Evolutionary conservation across 1,140 invertebrate genomes (phyloP), one percentile per base, ranked within the genome.

Genomic region (Scaptomyza hsui): DNA sequence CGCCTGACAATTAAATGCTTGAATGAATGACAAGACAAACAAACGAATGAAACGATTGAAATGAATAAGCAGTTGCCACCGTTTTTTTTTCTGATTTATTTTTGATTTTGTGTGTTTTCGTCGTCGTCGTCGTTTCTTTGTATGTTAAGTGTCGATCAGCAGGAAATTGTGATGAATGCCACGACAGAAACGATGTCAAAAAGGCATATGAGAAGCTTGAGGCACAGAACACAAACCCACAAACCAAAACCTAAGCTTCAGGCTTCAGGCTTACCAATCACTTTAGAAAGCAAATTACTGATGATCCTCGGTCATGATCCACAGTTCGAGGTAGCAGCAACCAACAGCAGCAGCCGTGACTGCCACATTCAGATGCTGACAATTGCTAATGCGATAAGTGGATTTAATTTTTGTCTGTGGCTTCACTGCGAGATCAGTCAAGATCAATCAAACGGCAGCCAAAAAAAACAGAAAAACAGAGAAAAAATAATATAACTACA

Each of bases 1-100:
- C 78, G 78, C 78, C 80, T 82, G 78, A 81, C 78, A 81, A 81
- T 81, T 82, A 81, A 81, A 81, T 82, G 78, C 69, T 81, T 78
- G 70, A 81, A 61, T 81, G 78, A 81, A 81, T 82, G 78, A 78
- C 78, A 81, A 71, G 75, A 73, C 78, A 79, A 73, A 79, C 76
- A 78, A 79, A 63, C 73, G 55, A 47, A 53, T 44, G 37, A 41
- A 65, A 64, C 61, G 62, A 68, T 42, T 37, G 9, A 62, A 51
- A 72, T 56, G 70, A 74, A 32, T 15, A 21, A 42, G 37, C 21
- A 12, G 21, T 55, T 55, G 52, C 52, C 37, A 55, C 52, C 52
- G 52, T 41, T 24, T 55, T n/a, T 4, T 7, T 13, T n/a, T 13
- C 13, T 21, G 19, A 2, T 4, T 29, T 49, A 3, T 52, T 6